Evolutionary conservation across 2,888 invertebrate genomes (phyloP), one percentile per base, ranked within the genome.

Genomic region (Trichogramma dendrolimi): DNA sequence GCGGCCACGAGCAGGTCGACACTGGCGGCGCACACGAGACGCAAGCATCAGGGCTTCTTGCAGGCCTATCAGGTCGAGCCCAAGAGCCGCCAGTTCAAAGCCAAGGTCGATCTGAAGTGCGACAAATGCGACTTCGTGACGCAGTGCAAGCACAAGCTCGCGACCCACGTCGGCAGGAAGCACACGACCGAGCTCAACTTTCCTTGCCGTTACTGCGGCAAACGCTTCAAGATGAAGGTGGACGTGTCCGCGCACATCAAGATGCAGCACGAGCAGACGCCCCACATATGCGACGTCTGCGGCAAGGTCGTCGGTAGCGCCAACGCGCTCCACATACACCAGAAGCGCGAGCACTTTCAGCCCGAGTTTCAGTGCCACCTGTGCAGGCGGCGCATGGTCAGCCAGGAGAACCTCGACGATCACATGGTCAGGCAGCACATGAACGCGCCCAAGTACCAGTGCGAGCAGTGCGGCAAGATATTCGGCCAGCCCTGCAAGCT

Each of bases 261-360:
- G 4, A 79, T 79, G 51, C 78, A 79, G 60, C 79, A 79, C 42
- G 75, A 76, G 11, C 76, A 76, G 49, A 74, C 72, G 6, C 79
- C 79, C 2, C 62, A 74, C 0, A 73, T 74, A 7, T 79, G 79
- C 65, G 75, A 78, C 60, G 72, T 78, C 0, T 80, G 80, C 50
- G 78, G 79, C 10, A 64, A 66, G 48, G 59, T 75, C 0, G 79
- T 79, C 53, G 71, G 72, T 57, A 79, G 79, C 61, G 74, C 72
- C n/a, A 77, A 78, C 14, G 75, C 78, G 0, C 68, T 79, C 0
- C 76, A 78, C 58, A 77, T 80, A 1, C 79, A 79, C 54, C 75
- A 76, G 55, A 79, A 78, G 43, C 77, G 78, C 74, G 79, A 79
- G 0, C 79, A 79, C 51, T 79, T 71, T 60, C 76, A 77, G 54